Base-by-base conservation (phyloP, 2,113 vertebrate genomes). In the Lagopus muta region DNA sequence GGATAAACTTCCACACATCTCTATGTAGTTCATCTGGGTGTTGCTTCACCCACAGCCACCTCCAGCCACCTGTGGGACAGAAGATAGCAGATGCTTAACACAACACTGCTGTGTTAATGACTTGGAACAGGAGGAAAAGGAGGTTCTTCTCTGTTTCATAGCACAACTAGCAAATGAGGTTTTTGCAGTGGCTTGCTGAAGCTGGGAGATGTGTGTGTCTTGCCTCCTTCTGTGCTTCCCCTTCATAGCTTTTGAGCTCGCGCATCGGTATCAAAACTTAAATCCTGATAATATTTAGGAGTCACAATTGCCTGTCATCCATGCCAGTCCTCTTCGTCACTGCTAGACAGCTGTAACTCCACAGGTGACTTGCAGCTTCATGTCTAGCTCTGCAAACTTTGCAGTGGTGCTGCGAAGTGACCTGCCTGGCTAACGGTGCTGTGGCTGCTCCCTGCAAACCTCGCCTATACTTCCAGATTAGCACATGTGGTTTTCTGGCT, bases 31-130 rank as follows among this genome's bases (percentile, higher is more conserved):
- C 66, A 94, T 96, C 82, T 96, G 88, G 88, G 80, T 92, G 93
- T 96, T 96, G 90, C 80, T 96, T 96, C 83, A 94, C 90, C 80
- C 73, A 88, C 95, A 96, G 72, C 95, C 92, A 95, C 95, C 96
- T 95, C 92, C 93, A 96, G 83, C 92, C 90, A 96, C 93, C 92
- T 96, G 93, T 92, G 96, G 88, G 88, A 84, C 70, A 52, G 72
- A 83, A 93, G 88, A 94, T 90, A 78, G 69, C 57, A 93, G 69
- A 81, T 81, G 84, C 17, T 19, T 52, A 91, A 58, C 69, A 88
- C 76, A 90, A 74, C 69, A 94, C 16, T 84, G 43, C 69, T 92
- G 61, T 48, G 75, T 92, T 92, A 90, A 88, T 88, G 69, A 85
- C 38, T 84, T 90, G 69, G 82, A 69, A 25, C 66, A n/a, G 66